These are phyloP conservation scores for Neopelma chrysocephalum DNA, from an alignment of 2,797 vertebrate species.

Conservation along the genomic window DNA sequence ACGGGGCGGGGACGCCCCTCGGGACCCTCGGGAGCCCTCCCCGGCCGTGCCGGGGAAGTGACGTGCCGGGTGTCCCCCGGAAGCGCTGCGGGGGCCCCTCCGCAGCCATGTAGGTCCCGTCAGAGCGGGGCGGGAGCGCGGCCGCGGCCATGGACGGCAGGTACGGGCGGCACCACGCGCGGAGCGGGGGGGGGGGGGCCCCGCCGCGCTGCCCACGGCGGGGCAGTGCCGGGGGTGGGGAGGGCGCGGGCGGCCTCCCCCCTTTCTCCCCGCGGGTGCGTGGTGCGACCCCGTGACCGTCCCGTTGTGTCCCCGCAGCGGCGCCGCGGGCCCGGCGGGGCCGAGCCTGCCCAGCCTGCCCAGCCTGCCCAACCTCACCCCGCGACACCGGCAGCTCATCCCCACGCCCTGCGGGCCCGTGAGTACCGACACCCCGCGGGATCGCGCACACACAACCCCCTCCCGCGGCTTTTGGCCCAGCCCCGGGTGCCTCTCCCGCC, in stretches of 20 bases:
- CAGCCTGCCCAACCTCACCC: constrained; percentile 81
- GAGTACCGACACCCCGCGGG: constrained; percentile 28
- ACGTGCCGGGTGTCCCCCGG: not conserved
- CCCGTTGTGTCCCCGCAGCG: constrained; percentile 41
- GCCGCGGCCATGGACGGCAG: not conserved
- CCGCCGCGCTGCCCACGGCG: not conserved
- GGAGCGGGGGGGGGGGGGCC: not conserved
- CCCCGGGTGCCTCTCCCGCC: not conserved
- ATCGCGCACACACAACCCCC: not conserved
- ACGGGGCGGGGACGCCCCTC: too few relatives aligned
- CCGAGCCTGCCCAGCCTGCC: constrained; percentile 73
- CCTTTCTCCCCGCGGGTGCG: not conserved
- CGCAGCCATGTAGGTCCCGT: not conserved
- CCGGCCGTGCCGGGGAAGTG: not conserved
- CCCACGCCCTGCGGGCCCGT: constrained; percentile 87
- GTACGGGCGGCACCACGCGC: not conserved
- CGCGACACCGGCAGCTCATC: constrained; percentile 83
- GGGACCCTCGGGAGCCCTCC: not conserved
- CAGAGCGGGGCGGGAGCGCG: not conserved
- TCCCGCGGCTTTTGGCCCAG: too few relatives aligned
- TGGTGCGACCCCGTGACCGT: not conserved
- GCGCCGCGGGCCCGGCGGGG: constrained; percentile 6
- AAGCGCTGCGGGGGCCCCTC: not conserved
- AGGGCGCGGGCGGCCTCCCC: not conserved
- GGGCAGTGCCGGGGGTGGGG: not conserved